A percentile compares a stretch with the other conserved stretches of the same genome.
Evolutionary conservation across 2,797 vertebrate genomes (phyloP).

Genomic region (Argentina silus): DNA sequence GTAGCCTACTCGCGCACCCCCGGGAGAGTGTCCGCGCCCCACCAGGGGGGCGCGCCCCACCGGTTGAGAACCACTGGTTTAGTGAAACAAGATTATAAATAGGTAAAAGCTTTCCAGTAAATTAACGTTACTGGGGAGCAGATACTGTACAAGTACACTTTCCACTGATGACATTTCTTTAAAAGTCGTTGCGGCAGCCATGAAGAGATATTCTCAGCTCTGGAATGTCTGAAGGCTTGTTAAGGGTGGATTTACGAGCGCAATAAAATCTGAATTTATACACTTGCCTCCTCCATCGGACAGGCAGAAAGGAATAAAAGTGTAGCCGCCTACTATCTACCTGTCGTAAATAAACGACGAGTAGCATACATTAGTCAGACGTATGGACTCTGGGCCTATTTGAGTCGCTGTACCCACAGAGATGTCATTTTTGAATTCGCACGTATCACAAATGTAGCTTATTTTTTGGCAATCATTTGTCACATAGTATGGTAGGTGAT

Average conservation of each 20-base stretch:
- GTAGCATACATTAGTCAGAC: slow-evolving; percentile 43
- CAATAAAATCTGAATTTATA: slow-evolving; percentile 47
- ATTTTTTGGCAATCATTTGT: slow-evolving; percentile 39
- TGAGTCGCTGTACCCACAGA: slow-evolving; percentile 27
- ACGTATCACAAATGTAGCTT: slow-evolving; percentile 36
- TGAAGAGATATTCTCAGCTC: slow-evolving; percentile 30
- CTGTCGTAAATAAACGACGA: neutral
- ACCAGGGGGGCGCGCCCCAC: too few relatives aligned
- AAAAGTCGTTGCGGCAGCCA: slow-evolving; percentile 29
- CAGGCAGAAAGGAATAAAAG: slow-evolving; percentile 1
- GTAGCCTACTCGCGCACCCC: too few relatives aligned
- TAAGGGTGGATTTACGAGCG: slow-evolving; percentile 41
- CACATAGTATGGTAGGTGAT: neutral
- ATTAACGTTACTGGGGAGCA: slow-evolving; percentile 6
- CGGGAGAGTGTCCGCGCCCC: too few relatives aligned
- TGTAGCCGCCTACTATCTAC: neutral
- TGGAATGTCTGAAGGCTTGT: slow-evolving; percentile 31
- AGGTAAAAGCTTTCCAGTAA: slow-evolving; percentile 8
- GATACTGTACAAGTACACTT: slow-evolving; percentile 11
- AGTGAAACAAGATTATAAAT: slow-evolving; percentile 8
- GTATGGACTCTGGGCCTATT: slow-evolving; percentile 33
- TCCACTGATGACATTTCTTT: slow-evolving; percentile 28
- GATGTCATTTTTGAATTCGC: slow-evolving; percentile 39
- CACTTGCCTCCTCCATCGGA: slow-evolving; percentile 16
- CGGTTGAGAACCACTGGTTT: too few relatives aligned